These are phyloP conservation scores for Danionella dracula DNA, from an alignment of 2,797 vertebrate species.

Conservation along the genomic window DNA sequence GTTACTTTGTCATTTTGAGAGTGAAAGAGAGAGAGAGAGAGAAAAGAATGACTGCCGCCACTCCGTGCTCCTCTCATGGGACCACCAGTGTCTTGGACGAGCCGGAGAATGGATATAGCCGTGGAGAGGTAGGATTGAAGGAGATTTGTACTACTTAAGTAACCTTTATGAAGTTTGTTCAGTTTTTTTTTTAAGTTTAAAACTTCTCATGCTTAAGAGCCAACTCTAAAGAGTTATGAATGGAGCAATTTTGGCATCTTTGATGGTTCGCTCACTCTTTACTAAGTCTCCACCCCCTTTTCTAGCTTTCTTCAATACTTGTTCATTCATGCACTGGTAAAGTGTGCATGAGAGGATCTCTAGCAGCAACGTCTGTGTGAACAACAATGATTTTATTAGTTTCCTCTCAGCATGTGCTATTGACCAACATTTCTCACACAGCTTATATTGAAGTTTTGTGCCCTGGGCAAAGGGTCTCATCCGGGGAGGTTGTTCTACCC, in stretches of 20 bases:
- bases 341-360: not conserved
- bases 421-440: slow-evolving; percentile 27
- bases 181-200: not conserved
- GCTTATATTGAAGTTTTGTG: slow-evolving; percentile 15
- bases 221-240: slow-evolving; percentile 19
- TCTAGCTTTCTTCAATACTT: not conserved
- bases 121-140: slow-evolving; percentile 60
- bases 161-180: not conserved
- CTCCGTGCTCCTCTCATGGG: slow-evolving; percentile 45
- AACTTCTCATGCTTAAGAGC: not conserved
- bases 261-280: slow-evolving; percentile 7
- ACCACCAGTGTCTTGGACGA: slow-evolving; percentile 34
- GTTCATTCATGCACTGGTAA: slow-evolving; percentile 1
- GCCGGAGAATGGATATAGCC: slow-evolving; percentile 46
- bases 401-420: not conserved
- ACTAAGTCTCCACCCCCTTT: slow-evolving; percentile 3
- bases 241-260: slow-evolving; percentile 8
- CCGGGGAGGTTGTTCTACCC: slow-evolving; percentile 22
- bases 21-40: slow-evolving; percentile 22
- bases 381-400: slow-evolving; percentile 23
- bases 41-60: slow-evolving; percentile 47
- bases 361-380: slow-evolving; percentile 23
- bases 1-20: slow-evolving; percentile 38
- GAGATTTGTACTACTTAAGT: not conserved
- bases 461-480: slow-evolving; percentile 3